Conservation (phyloP, 2,888 invertebrate genomes). For the Magallana nippona region DNA sequence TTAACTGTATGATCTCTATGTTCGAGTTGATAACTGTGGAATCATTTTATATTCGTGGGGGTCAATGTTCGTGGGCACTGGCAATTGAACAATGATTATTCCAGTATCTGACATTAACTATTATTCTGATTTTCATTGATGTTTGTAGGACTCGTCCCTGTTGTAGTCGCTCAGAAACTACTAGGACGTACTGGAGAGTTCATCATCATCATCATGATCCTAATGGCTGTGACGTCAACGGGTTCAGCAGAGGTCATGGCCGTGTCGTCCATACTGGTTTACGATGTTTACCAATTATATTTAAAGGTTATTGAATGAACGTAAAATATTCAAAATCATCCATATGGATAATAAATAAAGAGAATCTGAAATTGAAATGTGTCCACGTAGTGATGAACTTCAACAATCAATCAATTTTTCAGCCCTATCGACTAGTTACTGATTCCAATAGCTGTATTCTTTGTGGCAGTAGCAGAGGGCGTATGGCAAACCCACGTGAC, state of each 20-base stretch:
- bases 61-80: too few species aligned
- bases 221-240: constrained; percentile 80
- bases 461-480: constrained; percentile 76
- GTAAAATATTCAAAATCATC: neutral
- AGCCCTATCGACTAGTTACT: constrained; percentile 75
- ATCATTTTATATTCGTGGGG: too few species aligned
- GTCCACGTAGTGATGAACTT: too few species aligned
- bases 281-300: constrained; percentile 77
- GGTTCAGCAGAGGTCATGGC: constrained; percentile 80
- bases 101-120: too few species aligned
- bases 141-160: constrained; percentile 76
- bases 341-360: neutral
- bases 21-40: too few species aligned
- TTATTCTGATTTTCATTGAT: neutral
- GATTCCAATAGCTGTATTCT: constrained; percentile 78
- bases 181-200: constrained; percentile 76
- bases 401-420: constrained; percentile 25
- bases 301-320: constrained; percentile 58
- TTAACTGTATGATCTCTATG: too few species aligned
- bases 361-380: neutral
- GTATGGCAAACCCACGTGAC: constrained; percentile 76
- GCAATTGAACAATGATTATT: too few species aligned
- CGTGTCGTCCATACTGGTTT: constrained; percentile 78
- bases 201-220: constrained; percentile 75
- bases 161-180: constrained; percentile 76